Percentiles rank a stretch among this genome's conserved stretches.
These are phyloP conservation scores for Stegastes partitus DNA, from an alignment of 2,113 vertebrate species.

Conservation along the genomic window DNA sequence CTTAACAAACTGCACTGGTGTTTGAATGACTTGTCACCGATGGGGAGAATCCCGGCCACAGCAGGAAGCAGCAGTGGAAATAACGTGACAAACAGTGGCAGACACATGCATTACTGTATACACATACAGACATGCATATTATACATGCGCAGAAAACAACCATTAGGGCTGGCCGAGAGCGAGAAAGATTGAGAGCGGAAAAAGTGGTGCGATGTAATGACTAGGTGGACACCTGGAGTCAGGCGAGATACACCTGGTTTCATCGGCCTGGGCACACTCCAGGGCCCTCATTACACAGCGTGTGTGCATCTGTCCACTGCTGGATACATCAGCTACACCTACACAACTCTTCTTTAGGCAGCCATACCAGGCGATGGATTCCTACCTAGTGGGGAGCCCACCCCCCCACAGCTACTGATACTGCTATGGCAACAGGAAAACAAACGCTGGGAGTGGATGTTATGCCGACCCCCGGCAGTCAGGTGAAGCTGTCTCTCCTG, in stretches of 20 bases:
- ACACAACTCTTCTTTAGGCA: slow-evolving; percentile 41
- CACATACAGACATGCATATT: slow-evolving; percentile 34
- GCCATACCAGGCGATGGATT: slow-evolving; percentile 44
- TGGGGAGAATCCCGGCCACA: slow-evolving; percentile 34
- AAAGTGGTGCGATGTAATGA: slow-evolving; percentile 73
- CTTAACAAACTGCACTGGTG: background rate
- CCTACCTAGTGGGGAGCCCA: slow-evolving; percentile 39
- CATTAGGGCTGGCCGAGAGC: slow-evolving; percentile 47
- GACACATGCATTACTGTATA: slow-evolving; percentile 17
- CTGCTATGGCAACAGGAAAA: slow-evolving; percentile 68
- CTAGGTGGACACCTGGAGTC: slow-evolving; percentile 77
- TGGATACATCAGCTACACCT: slow-evolving; percentile 57
- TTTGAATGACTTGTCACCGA: slow-evolving; percentile 24
- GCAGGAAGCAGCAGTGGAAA: slow-evolving; percentile 36
- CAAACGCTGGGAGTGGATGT: slow-evolving; percentile 55
- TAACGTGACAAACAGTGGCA: slow-evolving; percentile 39
- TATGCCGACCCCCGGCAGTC: slow-evolving; percentile 16
- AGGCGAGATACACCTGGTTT: slow-evolving; percentile 77
- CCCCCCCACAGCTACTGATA: slow-evolving; percentile 24
- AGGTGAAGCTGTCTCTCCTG: slow-evolving; percentile 36
- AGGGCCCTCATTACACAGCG: slow-evolving; percentile 59
- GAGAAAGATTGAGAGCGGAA: slow-evolving; percentile 61
- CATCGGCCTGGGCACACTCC: slow-evolving; percentile 70
- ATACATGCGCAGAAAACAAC: slow-evolving; percentile 62
- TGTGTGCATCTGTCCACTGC: slow-evolving; percentile 61